A percentile compares a stretch with the other conserved stretches of the same genome.
Evolutionary conservation across 2,113 vertebrate genomes (phyloP).

Genomic region (Dasypus novemcinctus): DNA sequence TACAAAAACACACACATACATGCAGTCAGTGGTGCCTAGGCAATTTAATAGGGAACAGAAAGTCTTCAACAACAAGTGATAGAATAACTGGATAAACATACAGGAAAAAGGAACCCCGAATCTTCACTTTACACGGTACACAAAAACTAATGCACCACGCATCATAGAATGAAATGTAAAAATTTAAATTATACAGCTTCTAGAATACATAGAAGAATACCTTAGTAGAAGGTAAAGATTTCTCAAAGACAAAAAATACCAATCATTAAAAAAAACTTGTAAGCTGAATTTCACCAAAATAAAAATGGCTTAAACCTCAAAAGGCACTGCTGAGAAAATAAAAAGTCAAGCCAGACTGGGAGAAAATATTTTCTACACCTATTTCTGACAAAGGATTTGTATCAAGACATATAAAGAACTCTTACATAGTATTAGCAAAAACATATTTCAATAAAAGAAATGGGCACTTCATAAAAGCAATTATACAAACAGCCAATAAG

Average conservation of each 20-base stretch:
- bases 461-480: neutral
- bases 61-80: neutral
- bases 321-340: too few relatives aligned
- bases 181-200: neutral
- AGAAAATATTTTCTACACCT: neutral
- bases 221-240: neutral
- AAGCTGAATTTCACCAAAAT: neutral
- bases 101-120: neutral
- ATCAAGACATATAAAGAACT: neutral
- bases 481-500: neutral
- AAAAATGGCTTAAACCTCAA: too few relatives aligned
- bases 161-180: neutral
- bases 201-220: neutral
- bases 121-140: too few relatives aligned
- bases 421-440: too few relatives aligned
- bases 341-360: too few relatives aligned
- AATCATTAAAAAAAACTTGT: neutral
- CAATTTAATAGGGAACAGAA: neutral
- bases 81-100: neutral
- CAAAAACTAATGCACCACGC: neutral
- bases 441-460: neutral
- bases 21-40: neutral
- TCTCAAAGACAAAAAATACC: neutral
- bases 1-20: neutral
- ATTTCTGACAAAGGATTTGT: neutral